A percentile compares a stretch with the other conserved stretches of the same genome.
Conservation (phyloP, 2,797 vertebrate species). For the Eleutherodactylus coqui region DNA sequence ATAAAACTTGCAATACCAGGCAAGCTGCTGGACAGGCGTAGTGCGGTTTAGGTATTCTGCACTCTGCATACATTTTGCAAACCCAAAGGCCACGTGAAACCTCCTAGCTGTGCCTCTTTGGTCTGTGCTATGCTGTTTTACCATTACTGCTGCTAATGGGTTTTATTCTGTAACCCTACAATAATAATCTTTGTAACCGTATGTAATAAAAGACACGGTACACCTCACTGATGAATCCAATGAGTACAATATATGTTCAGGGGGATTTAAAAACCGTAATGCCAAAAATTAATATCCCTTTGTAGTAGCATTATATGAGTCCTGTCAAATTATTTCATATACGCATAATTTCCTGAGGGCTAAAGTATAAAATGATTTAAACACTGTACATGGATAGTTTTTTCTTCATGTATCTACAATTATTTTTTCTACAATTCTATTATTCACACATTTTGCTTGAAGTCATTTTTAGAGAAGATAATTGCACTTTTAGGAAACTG, state of each 20-base stretch:
- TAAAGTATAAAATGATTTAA: slow-evolving; percentile 40
- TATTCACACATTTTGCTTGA: slow-evolving; percentile 46
- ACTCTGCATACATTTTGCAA: neutral
- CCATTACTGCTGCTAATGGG: neutral
- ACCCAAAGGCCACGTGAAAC: neutral
- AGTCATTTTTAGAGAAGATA: slow-evolving; percentile 59
- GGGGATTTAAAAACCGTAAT: slow-evolving; percentile 4
- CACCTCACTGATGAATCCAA: neutral
- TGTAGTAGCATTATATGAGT: slow-evolving; percentile 19
- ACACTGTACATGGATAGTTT: slow-evolving; percentile 21
- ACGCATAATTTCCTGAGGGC: slow-evolving; percentile 12
- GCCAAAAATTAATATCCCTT: slow-evolving; percentile 16
- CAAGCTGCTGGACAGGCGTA: too few species aligned
- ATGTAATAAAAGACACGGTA: neutral
- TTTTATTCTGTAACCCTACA: neutral
- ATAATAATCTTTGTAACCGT: neutral
- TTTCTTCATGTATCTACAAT: slow-evolving; percentile 34
- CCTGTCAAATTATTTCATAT: slow-evolving; percentile 45
- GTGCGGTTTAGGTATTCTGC: neutral
- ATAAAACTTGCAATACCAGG: too few species aligned
- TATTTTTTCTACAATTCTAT: slow-evolving; percentile 52
- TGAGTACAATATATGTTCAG: neutral
- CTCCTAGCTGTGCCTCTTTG: neutral
- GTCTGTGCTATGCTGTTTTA: neutral
- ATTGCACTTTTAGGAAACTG: slow-evolving; percentile 56